A percentile compares a stretch with the other conserved stretches of the same genome.
These are phyloP conservation scores for Pomacea maculata DNA, from an alignment of 1,140 invertebrate genomes.

Conservation along the genomic window DNA sequence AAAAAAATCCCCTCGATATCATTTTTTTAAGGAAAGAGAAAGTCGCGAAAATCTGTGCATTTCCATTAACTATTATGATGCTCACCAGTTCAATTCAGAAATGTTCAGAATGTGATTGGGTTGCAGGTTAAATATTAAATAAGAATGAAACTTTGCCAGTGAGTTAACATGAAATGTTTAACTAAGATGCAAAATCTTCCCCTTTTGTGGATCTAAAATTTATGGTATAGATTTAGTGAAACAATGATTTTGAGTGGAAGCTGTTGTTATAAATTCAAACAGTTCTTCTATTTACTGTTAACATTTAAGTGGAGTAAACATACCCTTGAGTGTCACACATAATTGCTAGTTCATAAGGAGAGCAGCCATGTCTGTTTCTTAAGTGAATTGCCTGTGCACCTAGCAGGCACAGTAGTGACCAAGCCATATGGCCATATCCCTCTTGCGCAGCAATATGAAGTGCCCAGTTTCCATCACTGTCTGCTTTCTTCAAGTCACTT, in stretches of 20 bases:
- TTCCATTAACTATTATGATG: too few species aligned
- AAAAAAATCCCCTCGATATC: too few species aligned
- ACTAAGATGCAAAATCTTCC: not conserved
- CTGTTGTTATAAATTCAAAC: too few species aligned
- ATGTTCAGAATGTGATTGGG: too few species aligned
- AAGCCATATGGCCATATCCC: constrained; percentile 49
- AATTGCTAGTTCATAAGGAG: constrained; percentile 45
- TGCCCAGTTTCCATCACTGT: constrained; percentile 51
- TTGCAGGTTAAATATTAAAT: too few species aligned
- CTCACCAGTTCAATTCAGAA: too few species aligned
- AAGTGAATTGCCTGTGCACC: constrained; percentile 39
- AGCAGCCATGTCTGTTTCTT: constrained; percentile 49
- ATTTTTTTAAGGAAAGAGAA: too few species aligned
- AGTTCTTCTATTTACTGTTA: too few species aligned
- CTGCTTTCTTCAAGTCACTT: constrained; percentile 41
- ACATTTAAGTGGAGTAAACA: constrained; percentile 5
- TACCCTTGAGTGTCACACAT: constrained; percentile 46
- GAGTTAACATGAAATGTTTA: too few species aligned
- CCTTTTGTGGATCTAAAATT: not conserved
- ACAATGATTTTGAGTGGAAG: not conserved
- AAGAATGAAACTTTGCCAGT: too few species aligned
- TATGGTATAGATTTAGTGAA: not conserved
- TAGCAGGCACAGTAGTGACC: constrained; percentile 44
- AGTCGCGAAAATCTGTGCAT: too few species aligned
- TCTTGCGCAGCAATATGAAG: constrained; percentile 52